Percentiles rank a stretch among this genome's conserved stretches.
Evolutionary conservation across 2,888 invertebrate species (phyloP).

Genomic region (Chymomyza fuscimana): DNA sequence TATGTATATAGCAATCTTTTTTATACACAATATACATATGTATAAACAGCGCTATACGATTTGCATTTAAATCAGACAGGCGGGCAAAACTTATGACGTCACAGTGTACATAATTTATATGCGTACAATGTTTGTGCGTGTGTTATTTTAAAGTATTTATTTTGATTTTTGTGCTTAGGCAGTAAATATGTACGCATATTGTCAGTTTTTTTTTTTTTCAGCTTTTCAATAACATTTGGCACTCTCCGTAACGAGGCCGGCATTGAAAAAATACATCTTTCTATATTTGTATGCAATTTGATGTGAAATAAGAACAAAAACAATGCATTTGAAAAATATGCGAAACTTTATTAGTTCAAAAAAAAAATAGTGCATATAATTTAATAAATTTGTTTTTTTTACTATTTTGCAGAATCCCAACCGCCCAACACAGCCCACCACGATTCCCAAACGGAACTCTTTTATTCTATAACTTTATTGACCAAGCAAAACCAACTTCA

Average conservation of each 20-base stretch:
- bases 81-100: too few relatives aligned
- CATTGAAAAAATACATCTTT: slow-evolving; percentile 50
- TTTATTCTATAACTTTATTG: slow-evolving; percentile 4
- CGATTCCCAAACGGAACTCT: background rate
- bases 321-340: background rate
- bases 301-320: too few relatives aligned
- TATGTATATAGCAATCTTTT: too few relatives aligned
- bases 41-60: too few relatives aligned
- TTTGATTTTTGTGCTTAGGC: too few relatives aligned
- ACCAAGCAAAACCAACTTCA: slow-evolving; percentile 57
- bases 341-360: too few relatives aligned
- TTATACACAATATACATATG: too few relatives aligned
- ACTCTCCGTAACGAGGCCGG: slow-evolving; percentile 52
- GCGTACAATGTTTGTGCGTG: too few relatives aligned
- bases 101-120: too few relatives aligned
- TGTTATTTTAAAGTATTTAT: too few relatives aligned
- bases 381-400: background rate
- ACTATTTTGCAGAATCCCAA: slow-evolving; percentile 11
- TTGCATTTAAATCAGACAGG: too few relatives aligned
- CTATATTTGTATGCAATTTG: too few relatives aligned
- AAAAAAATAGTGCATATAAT: background rate
- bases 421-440: slow-evolving; percentile 19
- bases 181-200: background rate
- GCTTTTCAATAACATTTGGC: slow-evolving; percentile 63
- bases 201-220: slow-evolving; percentile 34